Conservation (phyloP, 2,113 vertebrate species). For the Pelodiscus sinensis region DNA sequence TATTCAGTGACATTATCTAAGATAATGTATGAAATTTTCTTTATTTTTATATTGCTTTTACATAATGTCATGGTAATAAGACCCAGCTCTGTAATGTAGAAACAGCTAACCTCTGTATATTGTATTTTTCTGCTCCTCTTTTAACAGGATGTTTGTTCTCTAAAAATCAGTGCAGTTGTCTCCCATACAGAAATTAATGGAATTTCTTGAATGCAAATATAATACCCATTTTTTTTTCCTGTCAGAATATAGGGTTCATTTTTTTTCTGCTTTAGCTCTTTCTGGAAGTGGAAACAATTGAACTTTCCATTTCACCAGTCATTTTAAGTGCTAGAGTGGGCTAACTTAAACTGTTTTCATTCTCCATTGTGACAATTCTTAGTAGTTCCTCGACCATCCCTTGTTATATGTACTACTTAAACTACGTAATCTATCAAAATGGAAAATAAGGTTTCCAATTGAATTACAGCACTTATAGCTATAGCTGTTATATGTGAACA, state of each 20-base stretch:
- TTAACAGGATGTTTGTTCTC: background rate
- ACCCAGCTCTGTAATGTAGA: background rate
- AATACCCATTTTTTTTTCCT: background rate
- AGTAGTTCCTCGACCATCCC: background rate
- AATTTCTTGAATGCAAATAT: background rate
- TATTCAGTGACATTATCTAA: background rate
- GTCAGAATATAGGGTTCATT: background rate
- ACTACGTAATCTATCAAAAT: background rate
- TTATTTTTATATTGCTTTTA: background rate
- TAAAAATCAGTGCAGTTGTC: background rate
- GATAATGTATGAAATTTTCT: background rate
- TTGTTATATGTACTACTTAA: background rate
- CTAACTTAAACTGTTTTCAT: background rate
- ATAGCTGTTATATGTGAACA: rapidly evolving
- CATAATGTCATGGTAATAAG: background rate
- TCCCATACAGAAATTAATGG: background rate
- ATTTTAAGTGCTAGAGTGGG: background rate
- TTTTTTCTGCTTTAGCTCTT: background rate
- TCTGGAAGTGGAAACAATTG: background rate
- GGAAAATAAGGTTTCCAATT: background rate
- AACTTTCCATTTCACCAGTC: background rate
- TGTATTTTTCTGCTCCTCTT: background rate
- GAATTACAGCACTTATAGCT: background rate
- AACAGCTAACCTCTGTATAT: background rate
- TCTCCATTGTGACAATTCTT: background rate